Base-by-base conservation (phyloP, 1,140 invertebrate genomes). In the Elymnias hypermnestra region DNA sequence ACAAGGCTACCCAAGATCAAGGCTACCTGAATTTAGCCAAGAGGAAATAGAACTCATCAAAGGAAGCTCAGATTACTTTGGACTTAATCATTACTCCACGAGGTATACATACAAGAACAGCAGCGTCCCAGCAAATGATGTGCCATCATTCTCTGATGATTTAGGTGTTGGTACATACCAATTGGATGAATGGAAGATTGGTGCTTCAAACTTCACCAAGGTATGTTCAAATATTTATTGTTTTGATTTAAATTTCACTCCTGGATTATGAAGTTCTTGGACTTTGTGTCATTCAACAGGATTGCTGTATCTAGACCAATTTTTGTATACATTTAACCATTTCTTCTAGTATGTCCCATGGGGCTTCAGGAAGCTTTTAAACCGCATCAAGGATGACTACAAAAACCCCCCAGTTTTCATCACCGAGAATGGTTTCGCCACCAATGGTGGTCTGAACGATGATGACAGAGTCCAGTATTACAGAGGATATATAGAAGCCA, bases 51-150 rank as follows among this genome's bases (percentile, higher is more conserved):
- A 60, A 15, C 58, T 55, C 19, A 12, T 70, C 7, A 40, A 41
- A 13, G 83, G 86, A 4, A 72, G 70, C 5, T 75, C 83, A 0
- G 89, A 91, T 53, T 90, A 89, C 71, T 87, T 90, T 38, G 89
- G 89, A 19, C 61, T 91, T 1, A 90, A 90, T 40, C 74, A 86
- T 33, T 91, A 91, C 44, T 78, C 85, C 1, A 79, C 84, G 1
- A 56, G 39, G 8, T 43, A 50, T 3, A 41, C 47, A 2, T 57
- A 62, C 26, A 61, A 53, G 36, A 62, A 63, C 19, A 50, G 49
- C n/a, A 46, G 43, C 14, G 5, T 40, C 3, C 42, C 42, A 8
- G 28, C 7, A 7, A 28, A 45, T 15, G 23, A 25, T 9, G 9
- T 36, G n/a, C 58, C 58, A 13, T 54, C 54, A 9, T 45, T 31